Evolutionary conservation across 1,140 invertebrate species (phyloP).

Genomic region (Acromyrmex heyeri): DNA sequence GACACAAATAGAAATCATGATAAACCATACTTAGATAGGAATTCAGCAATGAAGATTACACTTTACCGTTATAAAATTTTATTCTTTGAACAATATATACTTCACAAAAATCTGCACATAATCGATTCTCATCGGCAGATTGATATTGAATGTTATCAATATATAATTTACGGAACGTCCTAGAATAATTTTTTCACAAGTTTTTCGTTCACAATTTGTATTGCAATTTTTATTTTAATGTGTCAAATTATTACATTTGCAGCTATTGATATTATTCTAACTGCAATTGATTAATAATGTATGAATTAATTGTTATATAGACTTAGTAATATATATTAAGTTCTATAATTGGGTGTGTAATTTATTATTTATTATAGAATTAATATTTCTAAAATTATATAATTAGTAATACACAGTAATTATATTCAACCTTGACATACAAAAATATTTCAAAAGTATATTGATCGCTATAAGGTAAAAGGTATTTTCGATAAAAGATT

Average conservation of each 20-base stretch:
- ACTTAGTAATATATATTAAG: background rate
- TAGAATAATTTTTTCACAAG: background rate
- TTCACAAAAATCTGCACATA: background rate
- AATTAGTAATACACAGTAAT: background rate
- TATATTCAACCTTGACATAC: background rate
- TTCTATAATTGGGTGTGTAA: background rate
- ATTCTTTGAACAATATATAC: background rate
- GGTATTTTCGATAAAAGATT: background rate
- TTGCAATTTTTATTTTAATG: background rate
- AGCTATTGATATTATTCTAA: no score
- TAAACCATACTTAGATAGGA: slow-evolving; percentile 13
- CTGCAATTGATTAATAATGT: background rate
- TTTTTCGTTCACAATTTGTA: background rate
- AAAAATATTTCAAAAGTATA: slow-evolving; percentile 52
- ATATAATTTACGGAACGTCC: background rate
- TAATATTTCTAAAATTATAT: background rate
- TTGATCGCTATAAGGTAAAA: background rate
- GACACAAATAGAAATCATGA: slow-evolving; percentile 6
- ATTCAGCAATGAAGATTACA: slow-evolving; percentile 28
- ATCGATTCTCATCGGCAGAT: background rate
- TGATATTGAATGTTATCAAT: background rate
- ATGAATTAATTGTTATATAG: background rate
- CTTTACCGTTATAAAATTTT: slow-evolving; percentile 10
- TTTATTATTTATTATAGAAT: background rate
- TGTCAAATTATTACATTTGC: no score